Evolutionary conservation across 2,797 vertebrate genomes (phyloP).

Genomic region (Pseudochromis fuscus): DNA sequence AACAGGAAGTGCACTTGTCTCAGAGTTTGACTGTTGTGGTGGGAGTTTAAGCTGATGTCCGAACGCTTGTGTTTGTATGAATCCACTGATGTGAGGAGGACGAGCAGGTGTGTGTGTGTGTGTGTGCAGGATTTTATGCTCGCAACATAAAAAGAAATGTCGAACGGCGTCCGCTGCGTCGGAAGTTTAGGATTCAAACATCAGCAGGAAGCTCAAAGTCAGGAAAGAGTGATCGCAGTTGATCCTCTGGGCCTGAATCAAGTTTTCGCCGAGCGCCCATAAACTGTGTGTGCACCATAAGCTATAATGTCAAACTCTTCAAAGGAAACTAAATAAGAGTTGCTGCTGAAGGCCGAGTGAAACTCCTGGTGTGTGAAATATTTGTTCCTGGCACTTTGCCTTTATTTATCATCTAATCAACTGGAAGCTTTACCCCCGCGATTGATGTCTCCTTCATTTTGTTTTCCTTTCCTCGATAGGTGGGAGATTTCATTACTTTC

Average conservation of each 20-base stretch:
- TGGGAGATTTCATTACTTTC: slow-evolving; percentile 67
- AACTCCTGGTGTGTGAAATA: slow-evolving; percentile 55
- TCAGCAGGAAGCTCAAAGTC: slow-evolving; percentile 26
- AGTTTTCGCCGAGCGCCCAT: slow-evolving; percentile 28
- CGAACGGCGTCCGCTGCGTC: slow-evolving; percentile 16
- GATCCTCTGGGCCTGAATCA: slow-evolving; percentile 38
- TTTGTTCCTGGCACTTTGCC: slow-evolving; percentile 52
- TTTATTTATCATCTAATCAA: slow-evolving; percentile 78
- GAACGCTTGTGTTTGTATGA: too few species aligned
- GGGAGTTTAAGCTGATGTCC: too few species aligned
- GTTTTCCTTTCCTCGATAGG: slow-evolving; percentile 40
- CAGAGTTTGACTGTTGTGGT: too few species aligned
- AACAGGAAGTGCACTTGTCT: too few species aligned
- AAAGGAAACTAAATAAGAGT: slow-evolving; percentile 51
- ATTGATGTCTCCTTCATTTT: slow-evolving; percentile 65
- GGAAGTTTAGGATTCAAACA: slow-evolving; percentile 35
- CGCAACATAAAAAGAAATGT: slow-evolving; percentile 41
- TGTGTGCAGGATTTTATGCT: slow-evolving; percentile 35
- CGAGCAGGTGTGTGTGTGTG: background rate
- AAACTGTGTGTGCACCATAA: slow-evolving; percentile 29
- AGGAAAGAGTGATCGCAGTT: slow-evolving; percentile 21
- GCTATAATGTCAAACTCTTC: slow-evolving; percentile 49
- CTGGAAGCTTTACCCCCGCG: slow-evolving; percentile 34
- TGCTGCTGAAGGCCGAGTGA: slow-evolving; percentile 49
- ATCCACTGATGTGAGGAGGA: slow-evolving; percentile 7